A percentile compares a stretch with the other conserved stretches of the same genome.
These are phyloP conservation scores for Thumatha senex DNA, from an alignment of 2,888 invertebrate species.

Conservation along the genomic window DNA sequence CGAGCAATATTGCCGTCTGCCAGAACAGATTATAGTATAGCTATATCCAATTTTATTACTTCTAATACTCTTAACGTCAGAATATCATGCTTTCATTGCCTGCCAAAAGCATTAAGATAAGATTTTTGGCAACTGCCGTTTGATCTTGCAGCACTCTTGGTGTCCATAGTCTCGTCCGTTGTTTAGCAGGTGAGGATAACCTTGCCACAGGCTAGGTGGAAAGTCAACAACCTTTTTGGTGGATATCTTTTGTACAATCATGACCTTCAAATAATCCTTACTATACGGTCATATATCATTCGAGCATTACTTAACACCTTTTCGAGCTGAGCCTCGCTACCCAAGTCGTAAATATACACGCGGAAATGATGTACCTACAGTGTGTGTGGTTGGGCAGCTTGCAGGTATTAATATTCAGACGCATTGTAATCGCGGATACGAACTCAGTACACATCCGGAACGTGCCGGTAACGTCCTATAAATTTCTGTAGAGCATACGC, in stretches of 20 bases:
- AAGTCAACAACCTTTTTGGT: no score
- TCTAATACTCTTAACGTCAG: no score
- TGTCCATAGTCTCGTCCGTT: no score
- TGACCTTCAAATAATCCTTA: no score
- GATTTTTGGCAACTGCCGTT: no score
- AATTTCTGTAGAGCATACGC: background rate
- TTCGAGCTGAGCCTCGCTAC: constrained; percentile 1
- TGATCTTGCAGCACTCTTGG: no score
- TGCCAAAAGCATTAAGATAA: no score
- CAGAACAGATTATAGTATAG: background rate
- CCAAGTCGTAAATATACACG: constrained; percentile 4
- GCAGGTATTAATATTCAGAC: constrained; percentile 45
- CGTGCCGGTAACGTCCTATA: constrained; percentile 5
- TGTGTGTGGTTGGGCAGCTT: background rate
- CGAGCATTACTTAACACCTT: background rate
- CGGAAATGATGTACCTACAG: constrained; percentile 17
- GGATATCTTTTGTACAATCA: no score
- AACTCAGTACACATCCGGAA: constrained; percentile 48
- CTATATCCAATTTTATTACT: background rate
- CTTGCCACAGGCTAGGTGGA: no score
- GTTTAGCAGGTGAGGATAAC: no score
- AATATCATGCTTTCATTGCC: no score
- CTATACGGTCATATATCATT: no score
- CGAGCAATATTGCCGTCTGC: background rate
- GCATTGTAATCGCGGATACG: constrained; percentile 49